Evolutionary conservation across 1,140 invertebrate species (phyloP).

Genomic region (Pogonognathellus flavescens): DNA sequence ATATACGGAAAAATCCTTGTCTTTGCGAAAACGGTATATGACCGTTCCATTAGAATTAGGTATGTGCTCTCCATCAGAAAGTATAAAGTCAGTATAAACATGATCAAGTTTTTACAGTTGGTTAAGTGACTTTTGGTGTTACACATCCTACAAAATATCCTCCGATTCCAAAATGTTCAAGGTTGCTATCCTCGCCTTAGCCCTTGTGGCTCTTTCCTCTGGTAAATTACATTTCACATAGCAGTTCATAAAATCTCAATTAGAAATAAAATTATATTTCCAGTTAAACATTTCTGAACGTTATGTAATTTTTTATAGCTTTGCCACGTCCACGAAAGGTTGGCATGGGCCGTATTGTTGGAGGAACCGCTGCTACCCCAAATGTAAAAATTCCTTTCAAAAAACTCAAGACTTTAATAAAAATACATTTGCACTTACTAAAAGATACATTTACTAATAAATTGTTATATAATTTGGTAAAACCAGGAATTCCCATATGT

Average conservation of each 20-base stretch:
- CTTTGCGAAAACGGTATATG: background rate
- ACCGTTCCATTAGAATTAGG: background rate
- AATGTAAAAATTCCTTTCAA: slow-evolving; percentile 6
- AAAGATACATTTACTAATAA: background rate
- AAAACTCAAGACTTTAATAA: background rate
- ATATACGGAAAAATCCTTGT: background rate
- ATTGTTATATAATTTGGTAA: background rate
- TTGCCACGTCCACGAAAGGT: background rate
- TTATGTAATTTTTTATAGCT: no score
- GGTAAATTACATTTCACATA: background rate
- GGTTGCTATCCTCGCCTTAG: background rate
- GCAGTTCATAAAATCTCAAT: no score
- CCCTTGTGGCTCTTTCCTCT: slow-evolving; percentile 13
- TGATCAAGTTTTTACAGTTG: background rate
- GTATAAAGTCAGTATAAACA: background rate
- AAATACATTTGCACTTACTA: background rate
- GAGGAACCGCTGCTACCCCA: background rate
- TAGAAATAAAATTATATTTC: no score
- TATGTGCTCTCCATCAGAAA: background rate
- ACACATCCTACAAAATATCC: background rate
- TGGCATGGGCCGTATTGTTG: background rate
- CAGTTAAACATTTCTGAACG: no score
- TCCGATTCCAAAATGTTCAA: slow-evolving; percentile 1
- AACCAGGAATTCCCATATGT: background rate
- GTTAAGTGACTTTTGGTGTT: background rate